phyloP scores from a whole-genome alignment of 2,113 vertebrate species.

The Fukomys damarensis region DNA sequence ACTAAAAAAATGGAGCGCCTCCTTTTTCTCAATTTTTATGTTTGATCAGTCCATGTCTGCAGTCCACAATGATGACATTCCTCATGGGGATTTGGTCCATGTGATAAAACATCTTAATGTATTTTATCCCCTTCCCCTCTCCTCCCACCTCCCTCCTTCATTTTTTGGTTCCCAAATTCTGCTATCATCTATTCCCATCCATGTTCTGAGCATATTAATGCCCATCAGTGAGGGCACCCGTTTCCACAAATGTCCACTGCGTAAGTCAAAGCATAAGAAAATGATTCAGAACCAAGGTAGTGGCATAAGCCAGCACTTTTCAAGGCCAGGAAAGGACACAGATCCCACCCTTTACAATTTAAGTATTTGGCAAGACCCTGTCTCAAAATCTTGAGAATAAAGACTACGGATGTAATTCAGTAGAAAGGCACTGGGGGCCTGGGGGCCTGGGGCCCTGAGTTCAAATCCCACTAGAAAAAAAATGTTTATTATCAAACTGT shows the following conservation, averaged over 20 bases:
- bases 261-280: background rate
- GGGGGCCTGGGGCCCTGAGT: background rate
- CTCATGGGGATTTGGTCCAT: background rate
- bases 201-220: background rate
- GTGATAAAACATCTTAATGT: background rate
- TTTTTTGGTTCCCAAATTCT: background rate
- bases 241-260: background rate
- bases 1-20: background rate
- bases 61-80: background rate
- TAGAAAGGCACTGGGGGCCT: background rate
- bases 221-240: background rate
- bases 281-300: background rate
- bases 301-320: background rate
- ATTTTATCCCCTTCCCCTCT: background rate
- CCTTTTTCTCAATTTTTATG: background rate
- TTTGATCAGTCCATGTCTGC: background rate
- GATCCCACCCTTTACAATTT: background rate
- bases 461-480: background rate
- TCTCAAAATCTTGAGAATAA: background rate
- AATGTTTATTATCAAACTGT: background rate
- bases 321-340: background rate
- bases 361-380: background rate
- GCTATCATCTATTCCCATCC: background rate
- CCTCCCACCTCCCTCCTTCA: fast-evolving
- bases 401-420: background rate